Conservation (phyloP, 1,140 invertebrate genomes). For the Steinernema khuongi region DNA sequence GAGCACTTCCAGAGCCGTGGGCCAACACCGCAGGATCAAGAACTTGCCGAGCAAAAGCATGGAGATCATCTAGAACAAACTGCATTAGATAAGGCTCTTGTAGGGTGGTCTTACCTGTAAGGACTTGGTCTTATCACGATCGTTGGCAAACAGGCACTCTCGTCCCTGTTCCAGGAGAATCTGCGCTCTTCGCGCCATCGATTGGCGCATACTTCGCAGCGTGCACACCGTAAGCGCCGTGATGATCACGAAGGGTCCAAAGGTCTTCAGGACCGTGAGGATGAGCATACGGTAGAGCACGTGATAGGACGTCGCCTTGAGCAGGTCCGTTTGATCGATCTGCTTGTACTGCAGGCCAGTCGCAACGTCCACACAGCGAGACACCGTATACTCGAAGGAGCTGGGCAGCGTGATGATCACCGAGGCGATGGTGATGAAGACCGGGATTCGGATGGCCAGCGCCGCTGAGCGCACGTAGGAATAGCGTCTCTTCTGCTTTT, state of each 20-base stretch:
- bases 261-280: constrained; percentile 32
- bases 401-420: constrained; percentile 36
- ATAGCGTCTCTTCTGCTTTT: constrained; percentile 23
- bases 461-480: not conserved
- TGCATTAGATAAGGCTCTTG: not conserved
- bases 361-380: constrained; percentile 12
- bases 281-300: constrained; percentile 27
- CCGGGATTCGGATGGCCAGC: constrained; percentile 24
- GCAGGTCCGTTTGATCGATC: constrained; percentile 12
- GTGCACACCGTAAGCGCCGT: constrained; percentile 29
- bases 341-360: not conserved
- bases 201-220: constrained; percentile 30
- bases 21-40: constrained; percentile 34
- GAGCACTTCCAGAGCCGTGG: constrained; percentile 31
- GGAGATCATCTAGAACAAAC: constrained; percentile 36
- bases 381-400: constrained; percentile 32
- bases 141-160: constrained; percentile 31
- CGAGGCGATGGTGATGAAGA: constrained; percentile 34
- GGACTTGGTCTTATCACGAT: constrained; percentile 37
- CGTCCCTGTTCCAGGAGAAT: constrained; percentile 37
- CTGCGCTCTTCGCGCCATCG: constrained; percentile 31
- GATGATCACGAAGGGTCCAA: constrained; percentile 37
- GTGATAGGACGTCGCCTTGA: constrained; percentile 12
- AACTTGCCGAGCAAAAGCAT: constrained; percentile 36
- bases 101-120: constrained; percentile 24